Percentiles rank a stretch among this genome's conserved stretches.
Evolutionary conservation across 2,888 invertebrate genomes (phyloP).

Genomic region (Cephus pulcher): DNA sequence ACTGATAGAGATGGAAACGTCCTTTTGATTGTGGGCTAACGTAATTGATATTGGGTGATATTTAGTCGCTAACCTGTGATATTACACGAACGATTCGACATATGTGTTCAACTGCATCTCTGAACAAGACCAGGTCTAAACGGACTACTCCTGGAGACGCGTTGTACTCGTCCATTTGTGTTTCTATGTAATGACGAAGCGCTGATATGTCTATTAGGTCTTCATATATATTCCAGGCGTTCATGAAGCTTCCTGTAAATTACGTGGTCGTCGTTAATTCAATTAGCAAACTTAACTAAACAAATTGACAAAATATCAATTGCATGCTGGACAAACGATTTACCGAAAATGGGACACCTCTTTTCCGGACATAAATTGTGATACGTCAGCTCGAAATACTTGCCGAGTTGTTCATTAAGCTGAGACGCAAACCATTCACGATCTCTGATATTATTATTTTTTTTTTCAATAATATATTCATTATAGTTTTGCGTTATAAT

Average conservation of each 20-base stretch:
- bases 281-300: neutral
- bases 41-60: neutral
- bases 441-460: slow-evolving; percentile 69
- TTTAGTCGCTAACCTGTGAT: slow-evolving; percentile 69
- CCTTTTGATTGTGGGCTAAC: neutral
- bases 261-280: neutral
- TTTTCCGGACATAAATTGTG: slow-evolving; percentile 82
- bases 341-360: slow-evolving; percentile 79
- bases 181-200: slow-evolving; percentile 69
- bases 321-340: slow-evolving; percentile 50
- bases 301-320: neutral
- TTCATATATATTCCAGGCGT: slow-evolving; percentile 82
- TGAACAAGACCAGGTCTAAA: slow-evolving; percentile 87
- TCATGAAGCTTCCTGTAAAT: slow-evolving; percentile 76
- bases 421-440: slow-evolving; percentile 80
- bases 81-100: slow-evolving; percentile 85
- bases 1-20: neutral
- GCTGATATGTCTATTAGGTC: slow-evolving; percentile 76
- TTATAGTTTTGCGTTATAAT: slow-evolving; percentile 1
- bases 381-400: slow-evolving; percentile 83
- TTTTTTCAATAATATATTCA: neutral
- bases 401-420: slow-evolving; percentile 80
- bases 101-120: slow-evolving; percentile 88
- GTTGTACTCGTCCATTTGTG: slow-evolving; percentile 83
- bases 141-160: slow-evolving; percentile 80